Base-by-base conservation (phyloP, 2,797 vertebrate genomes). In the Molossus alvarezi region DNA sequence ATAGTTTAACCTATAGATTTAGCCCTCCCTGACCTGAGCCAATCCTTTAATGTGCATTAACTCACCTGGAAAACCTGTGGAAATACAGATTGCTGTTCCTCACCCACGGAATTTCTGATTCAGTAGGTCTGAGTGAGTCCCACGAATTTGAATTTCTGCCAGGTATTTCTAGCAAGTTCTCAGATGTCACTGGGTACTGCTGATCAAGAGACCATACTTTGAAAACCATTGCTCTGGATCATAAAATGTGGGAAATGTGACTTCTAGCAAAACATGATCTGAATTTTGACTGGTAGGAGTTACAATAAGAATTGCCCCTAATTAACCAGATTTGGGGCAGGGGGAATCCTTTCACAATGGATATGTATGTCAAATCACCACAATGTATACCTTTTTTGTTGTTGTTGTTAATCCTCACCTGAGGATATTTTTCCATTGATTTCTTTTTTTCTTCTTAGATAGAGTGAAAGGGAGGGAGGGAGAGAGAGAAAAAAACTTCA, bases 141-240 rank as follows among this genome's bases (percentile, higher is more conserved):
- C 14, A 86, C 71, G 41, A 88, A 75, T 65, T 27, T 88, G 13
- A 57, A 82, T 82, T 89, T 77, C 85, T 85, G 41, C 85, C 41
- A 73, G 21, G 8, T 53, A 13, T 76, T 75, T 85, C 48, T 79
- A 48, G 51, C 37, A 91, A 72, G 48, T 94, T 92, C 48, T 64
- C 29, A 73, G n/a, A 23, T 33, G 15, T 65, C 18, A 17, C 17
- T 21, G 21, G 23, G n/a, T 9, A 21, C 73, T 83, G 18, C 23
- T 89, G 51, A 51, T 73, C 18, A 8, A 75, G 57, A 84, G n/a
- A 55, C n/a, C 73, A 76, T 10, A 17, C 58, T 88, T 88, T 41
- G 79, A 71, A 88, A 91, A 53, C n/a, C 27, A 48, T 64, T 48
- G 6, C 37, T 88, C 53, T 90, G 48, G 9, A 13, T 83, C 20